These are phyloP conservation scores for Galerucella nymphaeae DNA, from an alignment of 2,888 invertebrate genomes.

Conservation along the genomic window DNA sequence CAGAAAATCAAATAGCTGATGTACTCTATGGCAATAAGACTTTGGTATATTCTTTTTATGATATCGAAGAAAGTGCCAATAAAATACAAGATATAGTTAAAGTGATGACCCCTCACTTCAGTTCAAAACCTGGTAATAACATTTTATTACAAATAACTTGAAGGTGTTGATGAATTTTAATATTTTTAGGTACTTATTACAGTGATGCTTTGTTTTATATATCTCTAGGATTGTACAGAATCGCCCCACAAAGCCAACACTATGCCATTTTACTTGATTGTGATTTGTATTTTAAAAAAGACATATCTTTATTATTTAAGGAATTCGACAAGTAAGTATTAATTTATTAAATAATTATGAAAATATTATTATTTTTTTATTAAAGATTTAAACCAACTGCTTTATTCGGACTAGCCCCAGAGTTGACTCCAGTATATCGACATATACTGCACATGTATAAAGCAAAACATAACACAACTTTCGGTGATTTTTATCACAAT, in stretches of 20 bases:
- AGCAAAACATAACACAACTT: slow-evolving; percentile 70
- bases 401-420: slow-evolving; percentile 78
- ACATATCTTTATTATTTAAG: slow-evolving; percentile 73
- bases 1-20: slow-evolving; percentile 64
- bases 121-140: slow-evolving; percentile 71
- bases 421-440: slow-evolving; percentile 82
- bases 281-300: slow-evolving; percentile 79
- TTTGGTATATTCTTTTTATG: slow-evolving; percentile 68
- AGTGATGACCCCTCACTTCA: slow-evolving; percentile 78
- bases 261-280: slow-evolving; percentile 79
- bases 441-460: slow-evolving; percentile 78
- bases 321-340: slow-evolving; percentile 71
- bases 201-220: slow-evolving; percentile 83
- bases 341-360: neutral
- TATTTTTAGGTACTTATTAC: slow-evolving; percentile 74
- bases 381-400: slow-evolving; percentile 71
- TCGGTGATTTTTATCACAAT: slow-evolving; percentile 66
- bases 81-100: slow-evolving; percentile 73
- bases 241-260: slow-evolving; percentile 72
- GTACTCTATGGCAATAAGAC: slow-evolving; percentile 59
- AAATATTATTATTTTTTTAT: neutral
- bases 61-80: slow-evolving; percentile 71
- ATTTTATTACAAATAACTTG: slow-evolving; percentile 41
- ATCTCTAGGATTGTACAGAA: slow-evolving; percentile 77
- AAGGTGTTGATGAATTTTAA: slow-evolving; percentile 41